A percentile compares a stretch with the other conserved stretches of the same genome.
phyloP scores from a whole-genome alignment of 2,113 vertebrate species.

The Piaya cayana region DNA sequence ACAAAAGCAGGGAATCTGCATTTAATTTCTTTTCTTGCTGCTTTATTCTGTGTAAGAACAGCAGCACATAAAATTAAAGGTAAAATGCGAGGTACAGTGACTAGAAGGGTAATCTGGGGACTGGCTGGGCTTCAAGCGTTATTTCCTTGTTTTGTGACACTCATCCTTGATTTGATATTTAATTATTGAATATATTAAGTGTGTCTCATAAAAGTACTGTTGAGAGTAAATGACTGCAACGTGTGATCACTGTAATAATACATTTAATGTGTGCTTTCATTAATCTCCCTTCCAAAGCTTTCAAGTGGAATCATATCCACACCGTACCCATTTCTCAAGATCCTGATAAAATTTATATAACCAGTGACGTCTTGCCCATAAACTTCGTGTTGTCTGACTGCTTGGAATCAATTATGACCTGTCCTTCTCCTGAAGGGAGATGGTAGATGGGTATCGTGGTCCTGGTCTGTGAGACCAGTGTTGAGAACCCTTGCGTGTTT shows the following conservation, averaged over 20 bases:
- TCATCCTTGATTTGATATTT: constrained; percentile 52
- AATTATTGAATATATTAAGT: constrained; percentile 61
- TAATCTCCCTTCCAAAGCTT: background rate
- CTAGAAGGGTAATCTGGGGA: background rate
- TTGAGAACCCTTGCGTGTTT: background rate
- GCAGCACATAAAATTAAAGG: background rate
- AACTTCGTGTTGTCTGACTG: background rate
- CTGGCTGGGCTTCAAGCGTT: constrained; percentile 38
- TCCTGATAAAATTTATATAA: constrained; percentile 1
- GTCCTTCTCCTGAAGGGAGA: background rate
- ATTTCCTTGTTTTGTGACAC: constrained; percentile 38
- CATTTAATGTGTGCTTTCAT: constrained; percentile 8
- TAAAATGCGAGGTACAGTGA: background rate
- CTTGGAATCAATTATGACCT: background rate
- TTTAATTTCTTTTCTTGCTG: background rate
- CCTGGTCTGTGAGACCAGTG: background rate
- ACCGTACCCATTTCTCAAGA: background rate
- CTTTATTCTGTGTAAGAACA: background rate
- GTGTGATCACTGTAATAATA: constrained; percentile 59
- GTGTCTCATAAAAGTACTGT: constrained; percentile 72
- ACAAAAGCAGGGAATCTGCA: background rate
- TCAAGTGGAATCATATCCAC: background rate
- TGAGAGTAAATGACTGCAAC: constrained; percentile 70
- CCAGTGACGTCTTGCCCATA: background rate
- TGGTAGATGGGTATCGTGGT: rapidly evolving